phyloP scores from a whole-genome alignment of 2,113 vertebrate species.

The Bettongia penicillata region DNA sequence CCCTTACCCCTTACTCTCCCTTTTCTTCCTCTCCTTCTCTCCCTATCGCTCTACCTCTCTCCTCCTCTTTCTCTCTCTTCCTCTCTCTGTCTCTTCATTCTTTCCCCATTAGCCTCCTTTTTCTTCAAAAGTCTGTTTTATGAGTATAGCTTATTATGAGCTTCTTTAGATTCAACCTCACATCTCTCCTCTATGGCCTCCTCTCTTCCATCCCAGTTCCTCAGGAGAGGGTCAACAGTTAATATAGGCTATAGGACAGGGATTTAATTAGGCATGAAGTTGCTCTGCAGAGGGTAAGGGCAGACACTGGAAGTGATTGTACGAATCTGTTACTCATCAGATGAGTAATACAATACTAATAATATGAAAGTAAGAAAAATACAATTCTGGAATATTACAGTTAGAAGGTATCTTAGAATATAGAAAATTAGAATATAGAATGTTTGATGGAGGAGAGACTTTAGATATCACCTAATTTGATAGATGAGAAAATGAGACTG shows the following conservation, averaged over 20 bases:
- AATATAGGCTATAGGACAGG: neutral
- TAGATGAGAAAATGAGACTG: neutral
- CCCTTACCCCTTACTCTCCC: neutral
- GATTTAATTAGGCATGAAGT: neutral
- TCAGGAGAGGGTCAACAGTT: neutral
- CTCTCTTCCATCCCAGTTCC: neutral
- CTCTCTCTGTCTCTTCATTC: too few relatives aligned
- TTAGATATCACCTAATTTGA: neutral
- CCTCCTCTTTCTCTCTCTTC: too few relatives aligned
- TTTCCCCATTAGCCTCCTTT: neutral
- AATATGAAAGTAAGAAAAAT: neutral
- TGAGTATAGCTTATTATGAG: neutral
- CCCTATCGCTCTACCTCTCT: too few relatives aligned
- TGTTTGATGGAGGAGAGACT: neutral
- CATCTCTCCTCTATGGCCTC: neutral
- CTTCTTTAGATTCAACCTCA: neutral
- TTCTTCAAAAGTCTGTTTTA: neutral
- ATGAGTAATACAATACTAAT: neutral
- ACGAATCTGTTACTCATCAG: neutral
- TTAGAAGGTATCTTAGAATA: neutral
- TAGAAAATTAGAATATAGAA: neutral
- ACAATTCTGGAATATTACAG: neutral
- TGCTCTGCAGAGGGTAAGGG: neutral
- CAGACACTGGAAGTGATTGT: neutral
- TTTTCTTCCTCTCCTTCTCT: neutral